Percentiles rank a stretch among this genome's conserved stretches.
Conservation (phyloP, 2,888 invertebrate genomes). For the Caenorhabditis parvicauda region DNA sequence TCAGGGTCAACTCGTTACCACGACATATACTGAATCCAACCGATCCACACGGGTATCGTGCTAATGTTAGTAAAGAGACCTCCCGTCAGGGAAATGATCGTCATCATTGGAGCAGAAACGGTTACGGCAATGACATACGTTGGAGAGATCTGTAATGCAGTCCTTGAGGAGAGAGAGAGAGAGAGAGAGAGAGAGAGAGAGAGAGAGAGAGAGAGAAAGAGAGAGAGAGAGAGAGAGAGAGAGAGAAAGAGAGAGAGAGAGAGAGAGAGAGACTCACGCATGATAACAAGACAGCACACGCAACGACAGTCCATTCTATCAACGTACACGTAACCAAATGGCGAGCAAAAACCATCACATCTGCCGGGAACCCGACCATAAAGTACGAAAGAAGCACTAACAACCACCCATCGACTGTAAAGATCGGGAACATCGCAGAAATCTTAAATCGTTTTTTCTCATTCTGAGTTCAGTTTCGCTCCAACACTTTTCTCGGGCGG, state of each 20-base stretch:
- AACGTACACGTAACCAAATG: conserved; percentile 44
- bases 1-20: conserved; percentile 33
- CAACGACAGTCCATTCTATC: conserved; percentile 49
- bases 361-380: conserved; percentile 70
- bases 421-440: conserved; percentile 75
- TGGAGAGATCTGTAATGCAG: conserved; percentile 39
- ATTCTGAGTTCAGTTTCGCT: no score
- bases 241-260: no score
- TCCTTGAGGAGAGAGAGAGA: no score
- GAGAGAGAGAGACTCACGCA: no score
- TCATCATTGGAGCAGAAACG: conserved; percentile 55
- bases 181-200: no score
- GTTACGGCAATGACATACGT: conserved; percentile 54
- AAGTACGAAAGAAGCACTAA: conserved; percentile 83
- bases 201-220: no score
- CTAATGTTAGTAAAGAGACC: conserved; percentile 54
- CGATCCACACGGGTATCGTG: conserved; percentile 45
- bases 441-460: no score
- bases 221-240: no score
- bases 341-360: conserved; percentile 20
- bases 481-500: no score
- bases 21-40: conserved; percentile 55
- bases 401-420: conserved; percentile 78
- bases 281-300: no score
- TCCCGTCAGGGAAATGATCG: conserved; percentile 53